A percentile compares a stretch with the other conserved stretches of the same genome.
Evolutionary conservation across 2,888 invertebrate species (phyloP).

Genomic region (Drosophila sordidula): DNA sequence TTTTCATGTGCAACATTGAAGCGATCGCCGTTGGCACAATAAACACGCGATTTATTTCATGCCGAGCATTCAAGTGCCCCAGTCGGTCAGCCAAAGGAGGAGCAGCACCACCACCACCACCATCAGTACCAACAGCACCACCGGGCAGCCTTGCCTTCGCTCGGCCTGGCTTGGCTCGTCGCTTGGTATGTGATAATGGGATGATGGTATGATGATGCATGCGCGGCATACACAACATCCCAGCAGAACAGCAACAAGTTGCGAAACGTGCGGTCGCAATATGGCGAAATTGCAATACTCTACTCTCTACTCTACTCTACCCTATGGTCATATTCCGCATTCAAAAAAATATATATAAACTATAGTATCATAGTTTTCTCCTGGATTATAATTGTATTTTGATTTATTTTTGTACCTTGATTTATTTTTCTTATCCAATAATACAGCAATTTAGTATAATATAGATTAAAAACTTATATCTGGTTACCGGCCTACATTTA

Average conservation of each 20-base stretch:
- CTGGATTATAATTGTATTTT: too few relatives aligned
- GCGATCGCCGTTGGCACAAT: conserved; percentile 80
- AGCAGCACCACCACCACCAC: conserved; percentile 37
- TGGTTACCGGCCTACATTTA: too few relatives aligned
- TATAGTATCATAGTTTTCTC: too few relatives aligned
- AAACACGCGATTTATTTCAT: conserved; percentile 82
- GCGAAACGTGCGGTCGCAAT: background rate
- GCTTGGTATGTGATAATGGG: conserved; percentile 82
- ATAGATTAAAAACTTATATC: too few relatives aligned
- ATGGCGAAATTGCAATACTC: conserved; percentile 29
- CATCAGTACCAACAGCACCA: conserved; percentile 26
- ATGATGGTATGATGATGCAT: conserved; percentile 83
- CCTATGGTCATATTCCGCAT: too few relatives aligned
- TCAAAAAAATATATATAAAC: too few relatives aligned
- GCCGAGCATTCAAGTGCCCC: conserved; percentile 78
- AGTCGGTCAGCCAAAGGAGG: conserved; percentile 74
- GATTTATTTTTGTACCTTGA: too few relatives aligned
- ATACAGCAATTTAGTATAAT: too few relatives aligned
- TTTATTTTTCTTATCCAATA: too few relatives aligned
- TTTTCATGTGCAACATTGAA: conserved; percentile 80
- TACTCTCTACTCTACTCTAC: too few relatives aligned
- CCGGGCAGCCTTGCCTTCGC: conserved; percentile 40
- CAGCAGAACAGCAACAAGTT: conserved; percentile 50
- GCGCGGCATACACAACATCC: conserved; percentile 78
- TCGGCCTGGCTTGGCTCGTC: conserved; percentile 40